Base-by-base conservation (phyloP, 1,140 invertebrate genomes). In the Physella acuta region DNA sequence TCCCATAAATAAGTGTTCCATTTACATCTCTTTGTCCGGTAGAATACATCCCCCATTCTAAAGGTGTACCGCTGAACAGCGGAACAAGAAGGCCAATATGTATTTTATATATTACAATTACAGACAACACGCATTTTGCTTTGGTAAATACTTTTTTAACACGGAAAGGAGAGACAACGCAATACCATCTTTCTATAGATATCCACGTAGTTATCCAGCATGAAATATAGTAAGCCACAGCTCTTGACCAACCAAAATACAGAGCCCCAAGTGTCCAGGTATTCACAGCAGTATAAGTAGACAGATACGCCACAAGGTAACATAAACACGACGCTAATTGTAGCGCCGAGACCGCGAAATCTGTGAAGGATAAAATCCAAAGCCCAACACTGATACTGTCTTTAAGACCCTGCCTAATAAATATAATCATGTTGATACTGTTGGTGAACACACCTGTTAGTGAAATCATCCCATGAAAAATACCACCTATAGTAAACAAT, bases 321-420 rank as follows among this genome's bases (percentile, higher is more conserved):
- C 58, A 36, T 17, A 60, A 24, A 24, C 31, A 36, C 3, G n/a
- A 24, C 30, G 36, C 16, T n/a, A 11, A 5, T 11, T 36, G 33
- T n/a, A 60, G 36, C 30, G 36, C 33, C 20, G 58, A 34, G 2
- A n/a, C 33, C 1, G 36, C 30, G 24, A 34, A 34, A 24, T 60
- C 58, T 2, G 58, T 36, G 20, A 60, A 8, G 31, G 58, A 60
- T 1, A 60, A 24, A 8, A 11, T 17, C 11, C 33, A 60, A 30
- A 60, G 58, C 14, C 33, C 58, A 24, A 60, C 33, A 34, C 58
- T 60, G 30, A 60, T 60, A 24, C 58, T 60, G 58, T 60, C 58
- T 36, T 36, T 60, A n/a, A 60, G 2, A n/a, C 58, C 58, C 33
- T 34, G n/a, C 20, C 33, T 60, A 26, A n/a, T 24, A n/a, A 60